Conservation (phyloP, 2,888 invertebrate genomes). For the Neocrepidodera transversa region DNA sequence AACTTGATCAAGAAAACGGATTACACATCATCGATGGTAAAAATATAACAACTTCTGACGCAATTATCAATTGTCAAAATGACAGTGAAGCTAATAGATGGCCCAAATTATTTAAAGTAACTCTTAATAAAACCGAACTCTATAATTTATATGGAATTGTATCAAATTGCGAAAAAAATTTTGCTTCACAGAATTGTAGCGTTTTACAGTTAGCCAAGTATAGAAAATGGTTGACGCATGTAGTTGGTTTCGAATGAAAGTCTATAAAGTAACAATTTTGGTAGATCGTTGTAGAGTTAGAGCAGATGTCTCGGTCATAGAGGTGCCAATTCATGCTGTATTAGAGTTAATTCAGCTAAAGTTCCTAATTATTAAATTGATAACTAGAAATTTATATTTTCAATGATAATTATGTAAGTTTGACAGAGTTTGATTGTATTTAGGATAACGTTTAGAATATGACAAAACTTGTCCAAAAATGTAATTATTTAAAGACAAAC, state of each 20-base stretch:
- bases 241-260: constrained; percentile 59
- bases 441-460: too few relatives aligned
- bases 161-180: constrained; percentile 61
- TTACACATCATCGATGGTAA: constrained; percentile 38
- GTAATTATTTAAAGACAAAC: too few relatives aligned
- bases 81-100: constrained; percentile 37
- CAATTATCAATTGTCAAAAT: constrained; percentile 16
- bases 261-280: neutral
- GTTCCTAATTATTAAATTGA: too few relatives aligned
- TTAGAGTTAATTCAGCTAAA: too few relatives aligned
- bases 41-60: constrained; percentile 39
- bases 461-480: too few relatives aligned
- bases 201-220: constrained; percentile 63
- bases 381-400: too few relatives aligned
- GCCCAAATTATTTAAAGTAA: constrained; percentile 51
- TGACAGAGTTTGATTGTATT: too few relatives aligned
- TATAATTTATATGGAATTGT: constrained; percentile 63
- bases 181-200: constrained; percentile 58
- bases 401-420: too few relatives aligned
- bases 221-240: constrained; percentile 64
- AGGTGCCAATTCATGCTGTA: constrained; percentile 10
- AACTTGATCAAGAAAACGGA: constrained; percentile 21
- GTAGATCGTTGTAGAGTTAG: constrained; percentile 1
- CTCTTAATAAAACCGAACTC: constrained; percentile 59
- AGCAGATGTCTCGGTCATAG: constrained; percentile 3